These are phyloP conservation scores for Bryconaethiops microstoma DNA, from an alignment of 2,797 vertebrate species.

Conservation along the genomic window DNA sequence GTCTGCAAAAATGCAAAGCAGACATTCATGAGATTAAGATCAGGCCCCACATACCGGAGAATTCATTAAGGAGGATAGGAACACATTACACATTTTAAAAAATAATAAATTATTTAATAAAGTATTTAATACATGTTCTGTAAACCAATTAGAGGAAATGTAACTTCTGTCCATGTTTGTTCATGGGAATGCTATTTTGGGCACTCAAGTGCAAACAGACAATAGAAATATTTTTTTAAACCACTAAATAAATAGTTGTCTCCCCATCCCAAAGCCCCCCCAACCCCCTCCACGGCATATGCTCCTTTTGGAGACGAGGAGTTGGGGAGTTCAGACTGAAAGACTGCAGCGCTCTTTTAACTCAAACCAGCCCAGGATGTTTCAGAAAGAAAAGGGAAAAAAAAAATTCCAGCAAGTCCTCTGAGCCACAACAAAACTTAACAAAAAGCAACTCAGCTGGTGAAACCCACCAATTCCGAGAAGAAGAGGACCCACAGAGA, in stretches of 20 bases:
- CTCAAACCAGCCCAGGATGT: slow-evolving; percentile 57
- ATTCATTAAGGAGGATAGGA: background rate
- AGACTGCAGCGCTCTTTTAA: slow-evolving; percentile 53
- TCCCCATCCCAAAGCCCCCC: background rate
- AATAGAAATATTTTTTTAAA: slow-evolving; percentile 45
- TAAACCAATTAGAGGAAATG: slow-evolving; percentile 36
- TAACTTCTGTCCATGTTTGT: slow-evolving; percentile 6
- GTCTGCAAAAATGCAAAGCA: slow-evolving; percentile 65
- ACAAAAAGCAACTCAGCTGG: slow-evolving; percentile 28
- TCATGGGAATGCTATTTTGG: slow-evolving; percentile 16
- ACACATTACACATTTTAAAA: background rate
- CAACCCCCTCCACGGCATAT: slow-evolving; percentile 17
- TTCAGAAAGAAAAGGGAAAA: slow-evolving; percentile 40
- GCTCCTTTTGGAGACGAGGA: slow-evolving; percentile 45
- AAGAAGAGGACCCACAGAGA: slow-evolving; percentile 29
- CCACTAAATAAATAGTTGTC: slow-evolving; percentile 43
- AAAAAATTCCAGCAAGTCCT: slow-evolving; percentile 48
- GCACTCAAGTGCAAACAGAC: slow-evolving; percentile 43
- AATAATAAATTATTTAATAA: too few relatives aligned
- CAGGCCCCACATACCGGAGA: slow-evolving; percentile 1
- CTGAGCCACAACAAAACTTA: slow-evolving; percentile 61
- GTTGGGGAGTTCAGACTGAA: slow-evolving; percentile 37
- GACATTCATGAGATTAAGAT: slow-evolving; percentile 21
- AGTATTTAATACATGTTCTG: slow-evolving; percentile 1
- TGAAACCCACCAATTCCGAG: slow-evolving; percentile 25